Base-by-base conservation (phyloP, 1,140 invertebrate species). In the Phocides pigmalion region DNA sequence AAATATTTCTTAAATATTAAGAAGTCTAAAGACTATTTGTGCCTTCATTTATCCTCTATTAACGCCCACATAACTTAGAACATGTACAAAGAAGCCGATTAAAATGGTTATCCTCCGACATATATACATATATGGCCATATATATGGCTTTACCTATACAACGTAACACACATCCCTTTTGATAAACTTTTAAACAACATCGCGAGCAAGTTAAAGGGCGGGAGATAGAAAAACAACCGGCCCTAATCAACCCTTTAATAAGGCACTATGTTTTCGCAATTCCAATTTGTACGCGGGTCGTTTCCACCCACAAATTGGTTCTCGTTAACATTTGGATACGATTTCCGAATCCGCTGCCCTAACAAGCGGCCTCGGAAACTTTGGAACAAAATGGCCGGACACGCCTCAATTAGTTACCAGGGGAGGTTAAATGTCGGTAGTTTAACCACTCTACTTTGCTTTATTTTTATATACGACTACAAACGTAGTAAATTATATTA, bases 301-400 rank as follows among this genome's bases (percentile, higher is more conserved):
- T 68, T 71, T 61, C 63, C 53, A 64, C 68, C 76, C 76, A 66
- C 72, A 87, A 88, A 88, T 84, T 83, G 83, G 80, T 75, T 74
- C 77, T 80, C 82, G 81, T 87, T 84, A 85, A 78, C 82, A 88
- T 88, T 84, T 72, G 79, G 76, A 75, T 73, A 71, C 79, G 76
- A 87, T 84, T 82, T 80, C 81, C 78, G 79, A 82, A 81, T 83
- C 79, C 74, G 70, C 76, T 72, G 64, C 70, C 76, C 66, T 84
- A 84, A 85, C 84, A 81, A 87, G 76, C 72, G 75, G 72, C 72
- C 73, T 74, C 70, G 61, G 66, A 69, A 83, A 85, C 72, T 85
- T 79, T 47, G 72, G 66, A 77, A 72, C 76, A 76, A 78, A 83
- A 83, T 84, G 74, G 76, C 76, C 77, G 76, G 74, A 79, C 82